phyloP scores from a whole-genome alignment of 2,113 vertebrate genomes.

The Pygoscelis adeliae region DNA sequence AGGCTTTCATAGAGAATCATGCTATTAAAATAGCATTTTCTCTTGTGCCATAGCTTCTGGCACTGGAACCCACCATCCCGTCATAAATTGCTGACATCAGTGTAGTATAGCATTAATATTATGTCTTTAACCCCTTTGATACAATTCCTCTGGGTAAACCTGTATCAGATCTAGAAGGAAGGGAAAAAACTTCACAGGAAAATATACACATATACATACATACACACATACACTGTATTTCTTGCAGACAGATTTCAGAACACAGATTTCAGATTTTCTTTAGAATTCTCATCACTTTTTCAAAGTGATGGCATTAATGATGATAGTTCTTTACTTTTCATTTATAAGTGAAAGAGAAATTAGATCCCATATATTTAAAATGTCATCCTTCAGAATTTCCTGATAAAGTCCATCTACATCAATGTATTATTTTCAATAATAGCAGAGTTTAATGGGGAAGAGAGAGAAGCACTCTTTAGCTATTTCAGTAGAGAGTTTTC shows the following conservation, averaged over 20 bases:
- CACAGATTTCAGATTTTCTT: neutral
- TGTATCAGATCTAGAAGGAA: neutral
- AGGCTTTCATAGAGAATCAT: constrained; percentile 57
- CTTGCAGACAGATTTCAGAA: neutral
- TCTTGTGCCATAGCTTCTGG: constrained; percentile 19
- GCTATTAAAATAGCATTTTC: constrained; percentile 41
- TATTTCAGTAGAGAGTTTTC: neutral
- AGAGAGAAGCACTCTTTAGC: neutral
- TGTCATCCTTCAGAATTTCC: neutral
- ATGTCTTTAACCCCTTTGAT: constrained; percentile 21
- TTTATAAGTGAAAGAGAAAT: neutral
- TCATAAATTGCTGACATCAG: constrained; percentile 46
- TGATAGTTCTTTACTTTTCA: neutral
- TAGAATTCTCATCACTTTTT: neutral
- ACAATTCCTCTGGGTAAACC: neutral
- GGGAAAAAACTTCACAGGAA: neutral
- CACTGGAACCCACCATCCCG: constrained; percentile 17
- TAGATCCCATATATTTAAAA: neutral
- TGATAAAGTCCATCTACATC: neutral
- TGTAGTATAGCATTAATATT: neutral
- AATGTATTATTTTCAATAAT: neutral
- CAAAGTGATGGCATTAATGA: neutral
- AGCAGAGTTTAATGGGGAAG: neutral
- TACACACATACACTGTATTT: neutral
- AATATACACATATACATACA: neutral